Conservation (phyloP, 2,113 vertebrate genomes). For the Apeltes quadracus region DNA sequence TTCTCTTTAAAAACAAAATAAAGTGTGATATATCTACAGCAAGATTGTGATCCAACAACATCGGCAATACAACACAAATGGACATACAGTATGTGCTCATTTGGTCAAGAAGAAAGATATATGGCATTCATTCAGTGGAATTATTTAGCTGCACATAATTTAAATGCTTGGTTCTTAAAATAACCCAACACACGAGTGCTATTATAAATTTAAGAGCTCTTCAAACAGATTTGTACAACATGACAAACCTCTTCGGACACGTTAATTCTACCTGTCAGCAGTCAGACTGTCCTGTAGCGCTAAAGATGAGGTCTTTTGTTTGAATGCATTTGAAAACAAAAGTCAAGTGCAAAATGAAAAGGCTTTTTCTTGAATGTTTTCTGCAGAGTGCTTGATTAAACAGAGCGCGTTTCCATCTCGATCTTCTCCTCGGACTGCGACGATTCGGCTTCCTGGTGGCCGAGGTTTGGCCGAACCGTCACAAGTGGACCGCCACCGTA, state of each 20-base stretch:
- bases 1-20: conserved; percentile 50
- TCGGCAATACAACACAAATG: conserved; percentile 59
- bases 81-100: conserved; percentile 69
- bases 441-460: conserved; percentile 83
- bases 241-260: conserved; percentile 48
- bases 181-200: conserved; percentile 63
- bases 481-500: conserved; percentile 95
- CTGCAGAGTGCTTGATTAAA: conserved; percentile 75
- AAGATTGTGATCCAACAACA: conserved; percentile 58
- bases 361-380: conserved; percentile 55
- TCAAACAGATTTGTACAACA: conserved; percentile 77
- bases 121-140: conserved; percentile 73
- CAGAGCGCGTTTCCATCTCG: conserved; percentile 92
- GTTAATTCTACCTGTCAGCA: conserved; percentile 57
- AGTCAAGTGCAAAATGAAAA: conserved; percentile 83
- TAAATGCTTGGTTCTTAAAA: conserved; percentile 71
- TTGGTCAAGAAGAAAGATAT: conserved; percentile 68
- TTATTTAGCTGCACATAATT: conserved; percentile 74
- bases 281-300: conserved; percentile 54
- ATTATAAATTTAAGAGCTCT: conserved; percentile 69
- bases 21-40: conserved; percentile 66
- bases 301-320: conserved; percentile 67
- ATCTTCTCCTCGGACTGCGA: conserved; percentile 94
- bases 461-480: conserved; percentile 88
- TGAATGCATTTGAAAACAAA: conserved; percentile 74